Evolutionary conservation across 2,888 invertebrate species (phyloP), one percentile per base, ranked within the genome.

Genomic region (Aplocera efformata): DNA sequence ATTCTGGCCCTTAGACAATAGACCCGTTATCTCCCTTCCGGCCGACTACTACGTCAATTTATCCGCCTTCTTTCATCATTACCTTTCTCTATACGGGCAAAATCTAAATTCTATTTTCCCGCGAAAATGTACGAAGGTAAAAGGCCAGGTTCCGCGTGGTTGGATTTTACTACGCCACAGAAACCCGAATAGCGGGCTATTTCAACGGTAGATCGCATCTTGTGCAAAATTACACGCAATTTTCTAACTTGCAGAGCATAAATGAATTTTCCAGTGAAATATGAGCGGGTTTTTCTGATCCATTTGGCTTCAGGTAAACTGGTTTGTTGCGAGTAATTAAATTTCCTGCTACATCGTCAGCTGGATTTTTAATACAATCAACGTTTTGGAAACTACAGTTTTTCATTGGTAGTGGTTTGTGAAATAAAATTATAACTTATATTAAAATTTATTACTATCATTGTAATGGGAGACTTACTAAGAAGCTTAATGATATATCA

Each of bases 201-300:
- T 44, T 33, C 39, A 41, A 23, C 42, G 39, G 32, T 38, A 47
- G 45, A 50, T 50, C 46, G 50, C 51, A 48, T 48, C 50, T 48
- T 44, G 48, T 44, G 50, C 50, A 46, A 50, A 55, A 52, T 55
- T 52, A 55, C 48, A 48, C 52, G 50, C 55, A 55, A 50, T 55
- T 55, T 51, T 55, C 46, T 50, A 50, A 50, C 50, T 55, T 50
- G 42, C 41, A 48, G 42, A 45, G 47, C 48, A 45, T 48, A 48
- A 49, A 51, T 51, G 45, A 51, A 52, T 52, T 48, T 50, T 50
- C 35, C 38, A 44, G 42, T 55, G 44, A 50, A 38, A 36, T 44
- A 49, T 39, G 39, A 34, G 39, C 31, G 26, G 35, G 33, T 38
- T 49, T 46, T 52, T 43, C 38, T 32, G 45, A 45, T 45, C 40